Conservation (phyloP, 2,888 invertebrate genomes). For the Bursaphelenchus okinawaensis region DNA sequence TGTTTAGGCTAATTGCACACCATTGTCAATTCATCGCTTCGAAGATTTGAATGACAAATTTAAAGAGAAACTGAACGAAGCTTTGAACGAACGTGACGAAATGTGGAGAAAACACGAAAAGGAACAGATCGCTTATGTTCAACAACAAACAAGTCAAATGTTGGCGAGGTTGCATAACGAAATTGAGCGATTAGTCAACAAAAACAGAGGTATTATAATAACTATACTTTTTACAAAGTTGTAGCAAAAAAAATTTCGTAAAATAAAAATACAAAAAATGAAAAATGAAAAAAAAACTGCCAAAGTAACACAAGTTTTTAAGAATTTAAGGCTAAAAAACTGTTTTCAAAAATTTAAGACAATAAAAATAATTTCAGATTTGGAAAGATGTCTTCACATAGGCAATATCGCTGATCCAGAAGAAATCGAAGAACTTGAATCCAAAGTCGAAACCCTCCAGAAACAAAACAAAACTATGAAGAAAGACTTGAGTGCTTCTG, state of each 20-base stretch:
- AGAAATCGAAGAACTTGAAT: slow-evolving; percentile 21
- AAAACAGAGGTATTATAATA: slow-evolving; percentile 33
- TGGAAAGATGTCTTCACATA: slow-evolving; percentile 21
- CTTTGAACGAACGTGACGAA: slow-evolving; percentile 27
- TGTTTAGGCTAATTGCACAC: slow-evolving; percentile 11
- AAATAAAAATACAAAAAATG: too few relatives aligned
- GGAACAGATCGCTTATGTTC: slow-evolving; percentile 43
- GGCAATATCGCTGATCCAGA: slow-evolving; percentile 13
- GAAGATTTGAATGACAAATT: slow-evolving; percentile 14
- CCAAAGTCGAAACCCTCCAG: slow-evolving; percentile 16
- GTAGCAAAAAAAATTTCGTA: too few relatives aligned
- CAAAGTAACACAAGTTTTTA: too few relatives aligned
- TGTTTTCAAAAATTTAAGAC: not conserved
- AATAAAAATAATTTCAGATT: slow-evolving; percentile 13
- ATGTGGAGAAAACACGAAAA: slow-evolving; percentile 34
- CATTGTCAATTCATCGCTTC: not conserved
- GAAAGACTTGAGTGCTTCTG: slow-evolving; percentile 18
- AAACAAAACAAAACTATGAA: slow-evolving; percentile 28
- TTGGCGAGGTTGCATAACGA: slow-evolving; percentile 41
- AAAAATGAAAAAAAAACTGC: too few relatives aligned
- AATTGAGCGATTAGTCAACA: slow-evolving; percentile 36
- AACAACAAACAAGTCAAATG: slow-evolving; percentile 39
- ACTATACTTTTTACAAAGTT: too few relatives aligned
- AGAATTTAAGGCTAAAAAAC: too few relatives aligned
- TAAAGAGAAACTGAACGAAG: slow-evolving; percentile 19